A percentile compares a stretch with the other conserved stretches of the same genome.
These are phyloP conservation scores for Synergus japonicus DNA, from an alignment of 2,888 invertebrate genomes.

Conservation along the genomic window DNA sequence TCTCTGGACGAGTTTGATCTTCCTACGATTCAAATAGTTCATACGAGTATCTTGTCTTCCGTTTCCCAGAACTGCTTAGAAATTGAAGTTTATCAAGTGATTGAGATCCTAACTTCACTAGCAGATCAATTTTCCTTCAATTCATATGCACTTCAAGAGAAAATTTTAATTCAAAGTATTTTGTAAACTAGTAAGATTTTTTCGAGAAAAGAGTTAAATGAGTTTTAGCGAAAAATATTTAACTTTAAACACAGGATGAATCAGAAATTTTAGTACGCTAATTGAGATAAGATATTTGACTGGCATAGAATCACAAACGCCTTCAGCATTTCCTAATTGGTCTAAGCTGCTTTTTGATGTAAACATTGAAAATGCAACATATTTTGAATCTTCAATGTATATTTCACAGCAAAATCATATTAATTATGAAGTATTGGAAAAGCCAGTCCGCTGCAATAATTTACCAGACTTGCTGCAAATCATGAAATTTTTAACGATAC, in stretches of 20 bases:
- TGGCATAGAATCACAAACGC: too few species aligned
- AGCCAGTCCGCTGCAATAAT: not conserved
- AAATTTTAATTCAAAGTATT: too few species aligned
- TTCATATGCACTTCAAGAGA: too few species aligned
- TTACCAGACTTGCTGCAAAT: not conserved
- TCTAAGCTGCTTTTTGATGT: too few species aligned
- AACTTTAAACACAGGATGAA: too few species aligned
- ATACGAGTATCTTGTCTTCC: not conserved
- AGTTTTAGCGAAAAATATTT: too few species aligned
- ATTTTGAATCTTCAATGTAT: not conserved
- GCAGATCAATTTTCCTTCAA: too few species aligned
- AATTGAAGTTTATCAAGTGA: not conserved
- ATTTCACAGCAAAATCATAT: not conserved
- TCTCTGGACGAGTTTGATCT: constrained; percentile 48
- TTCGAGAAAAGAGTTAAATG: too few species aligned
- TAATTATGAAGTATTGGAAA: constrained; percentile 14
- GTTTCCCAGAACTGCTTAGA: not conserved
- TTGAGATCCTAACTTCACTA: not conserved
- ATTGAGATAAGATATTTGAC: too few species aligned
- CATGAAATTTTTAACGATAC: constrained; percentile 20
- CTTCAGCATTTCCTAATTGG: too few species aligned
- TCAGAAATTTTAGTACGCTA: too few species aligned
- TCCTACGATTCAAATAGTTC: constrained; percentile 43
- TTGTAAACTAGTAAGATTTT: too few species aligned
- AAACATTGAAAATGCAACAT: not conserved